A percentile compares a stretch with the other conserved stretches of the same genome.
These are phyloP conservation scores for Enoplolaimus lenunculus DNA, from an alignment of 2,888 invertebrate species.

Conservation along the genomic window DNA sequence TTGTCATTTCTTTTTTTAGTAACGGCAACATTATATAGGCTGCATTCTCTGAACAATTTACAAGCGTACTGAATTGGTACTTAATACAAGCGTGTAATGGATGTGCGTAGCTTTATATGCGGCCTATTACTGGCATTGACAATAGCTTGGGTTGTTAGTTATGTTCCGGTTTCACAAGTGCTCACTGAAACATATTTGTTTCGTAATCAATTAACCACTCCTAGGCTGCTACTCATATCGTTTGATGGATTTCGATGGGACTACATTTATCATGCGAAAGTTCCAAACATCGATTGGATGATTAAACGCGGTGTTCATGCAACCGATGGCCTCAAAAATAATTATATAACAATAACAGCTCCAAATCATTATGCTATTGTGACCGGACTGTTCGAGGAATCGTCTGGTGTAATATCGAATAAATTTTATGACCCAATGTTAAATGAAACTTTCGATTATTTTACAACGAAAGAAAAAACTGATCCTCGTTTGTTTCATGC, in stretches of 20 bases:
- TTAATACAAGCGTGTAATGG: no score
- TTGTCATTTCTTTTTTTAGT: no score
- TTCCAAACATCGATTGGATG: not conserved
- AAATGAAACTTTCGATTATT: constrained; percentile 12
- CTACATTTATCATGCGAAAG: constrained; percentile 13
- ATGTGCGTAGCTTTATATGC: no score
- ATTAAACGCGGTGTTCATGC: constrained; percentile 6
- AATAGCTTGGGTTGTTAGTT: no score
- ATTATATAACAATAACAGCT: constrained; percentile 13
- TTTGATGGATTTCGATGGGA: constrained; percentile 18
- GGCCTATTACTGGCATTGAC: no score
- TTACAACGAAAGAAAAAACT: not conserved
- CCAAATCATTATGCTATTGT: constrained; percentile 19
- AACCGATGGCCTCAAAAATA: not conserved
- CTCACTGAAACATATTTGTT: no score
- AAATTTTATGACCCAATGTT: constrained; percentile 12
- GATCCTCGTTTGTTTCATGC: constrained; percentile 33
- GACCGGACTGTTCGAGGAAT: constrained; percentile 18
- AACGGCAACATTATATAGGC: no score
- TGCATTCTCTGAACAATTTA: no score
- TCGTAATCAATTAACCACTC: no score
- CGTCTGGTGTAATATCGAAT: constrained; percentile 15
- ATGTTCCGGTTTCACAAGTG: no score
- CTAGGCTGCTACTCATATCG: constrained; percentile 12
- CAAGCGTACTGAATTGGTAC: no score